Conservation (phyloP, 2,797 vertebrate species). For the Rhodeus uyekii region DNA sequence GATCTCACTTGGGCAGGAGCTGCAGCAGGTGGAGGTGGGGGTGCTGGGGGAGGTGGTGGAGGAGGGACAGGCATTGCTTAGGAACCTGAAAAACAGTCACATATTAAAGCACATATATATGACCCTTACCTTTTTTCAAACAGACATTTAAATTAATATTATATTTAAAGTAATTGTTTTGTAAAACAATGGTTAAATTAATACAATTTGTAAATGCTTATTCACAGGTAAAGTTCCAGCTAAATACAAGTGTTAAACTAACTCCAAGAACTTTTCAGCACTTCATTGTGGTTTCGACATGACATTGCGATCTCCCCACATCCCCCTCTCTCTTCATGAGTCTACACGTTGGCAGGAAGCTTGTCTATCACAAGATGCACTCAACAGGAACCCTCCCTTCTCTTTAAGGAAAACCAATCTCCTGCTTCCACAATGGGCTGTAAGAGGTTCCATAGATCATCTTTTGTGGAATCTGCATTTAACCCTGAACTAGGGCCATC, state of each 20-base stretch:
- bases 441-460: constrained; percentile 4
- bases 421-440: constrained; percentile 56
- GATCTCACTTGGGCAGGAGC: constrained; percentile 69
- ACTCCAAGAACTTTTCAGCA: constrained; percentile 2
- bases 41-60: constrained; percentile 65
- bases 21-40: constrained; percentile 65
- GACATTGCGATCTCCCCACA: constrained; percentile 49
- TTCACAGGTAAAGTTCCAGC: background rate
- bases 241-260: constrained; percentile 27
- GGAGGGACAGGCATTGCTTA: constrained; percentile 71
- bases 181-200: background rate
- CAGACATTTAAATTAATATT: background rate
- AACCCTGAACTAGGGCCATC: background rate
- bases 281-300: constrained; percentile 22
- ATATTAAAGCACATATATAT: background rate
- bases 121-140: background rate
- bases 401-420: constrained; percentile 68
- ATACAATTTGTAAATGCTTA: background rate
- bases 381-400: constrained; percentile 76
- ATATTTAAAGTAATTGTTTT: background rate
- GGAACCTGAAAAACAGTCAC: constrained; percentile 60
- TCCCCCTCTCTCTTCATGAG: constrained; percentile 29
- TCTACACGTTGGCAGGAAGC: constrained; percentile 63
- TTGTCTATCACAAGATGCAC: constrained; percentile 54
- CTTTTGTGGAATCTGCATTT: constrained; percentile 17